Conservation (phyloP, 2,113 vertebrate genomes). For the Lipotes vexillifer region DNA sequence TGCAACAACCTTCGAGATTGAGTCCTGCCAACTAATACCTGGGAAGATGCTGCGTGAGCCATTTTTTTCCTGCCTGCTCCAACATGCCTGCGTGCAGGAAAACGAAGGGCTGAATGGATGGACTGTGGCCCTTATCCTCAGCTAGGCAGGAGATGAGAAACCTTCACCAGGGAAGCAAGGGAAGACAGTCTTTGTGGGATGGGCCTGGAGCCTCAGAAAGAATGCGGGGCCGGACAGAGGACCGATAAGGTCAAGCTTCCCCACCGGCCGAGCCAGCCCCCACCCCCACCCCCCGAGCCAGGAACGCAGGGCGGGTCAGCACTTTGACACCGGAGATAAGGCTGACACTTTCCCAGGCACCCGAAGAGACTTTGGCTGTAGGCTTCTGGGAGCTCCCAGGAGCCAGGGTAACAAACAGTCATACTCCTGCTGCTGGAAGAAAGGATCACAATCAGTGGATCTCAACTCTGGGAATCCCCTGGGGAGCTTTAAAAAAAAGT, state of each 20-base stretch:
- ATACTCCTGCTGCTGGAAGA: not conserved
- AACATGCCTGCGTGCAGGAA: slow-evolving; percentile 22
- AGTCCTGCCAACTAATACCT: slow-evolving; percentile 17
- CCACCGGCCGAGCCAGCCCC: slow-evolving; percentile 4
- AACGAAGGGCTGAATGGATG: slow-evolving; percentile 36
- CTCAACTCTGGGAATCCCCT: not conserved
- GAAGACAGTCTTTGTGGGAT: slow-evolving; percentile 48
- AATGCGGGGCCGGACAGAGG: slow-evolving; percentile 54
- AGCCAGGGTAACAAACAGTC: not conserved
- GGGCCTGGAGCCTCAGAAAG: slow-evolving; percentile 49
- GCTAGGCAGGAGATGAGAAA: slow-evolving; percentile 52
- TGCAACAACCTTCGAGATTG: not conserved
- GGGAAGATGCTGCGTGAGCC: slow-evolving; percentile 30
- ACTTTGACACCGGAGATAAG: slow-evolving; percentile 61
- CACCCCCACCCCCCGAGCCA: slow-evolving; percentile 52
- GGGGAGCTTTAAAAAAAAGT: not conserved
- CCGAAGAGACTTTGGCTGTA: not conserved
- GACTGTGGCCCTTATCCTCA: slow-evolving; percentile 13
- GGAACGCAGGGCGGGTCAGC: slow-evolving; percentile 57
- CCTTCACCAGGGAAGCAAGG: not conserved
- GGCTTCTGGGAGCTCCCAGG: not conserved
- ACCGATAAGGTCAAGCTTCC: slow-evolving; percentile 62
- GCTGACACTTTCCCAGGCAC: slow-evolving; percentile 47
- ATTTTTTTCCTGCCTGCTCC: slow-evolving; percentile 49
- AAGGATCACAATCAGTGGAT: not conserved